Conservation (phyloP, 2,888 invertebrate genomes). For the Anticlea derivata region DNA sequence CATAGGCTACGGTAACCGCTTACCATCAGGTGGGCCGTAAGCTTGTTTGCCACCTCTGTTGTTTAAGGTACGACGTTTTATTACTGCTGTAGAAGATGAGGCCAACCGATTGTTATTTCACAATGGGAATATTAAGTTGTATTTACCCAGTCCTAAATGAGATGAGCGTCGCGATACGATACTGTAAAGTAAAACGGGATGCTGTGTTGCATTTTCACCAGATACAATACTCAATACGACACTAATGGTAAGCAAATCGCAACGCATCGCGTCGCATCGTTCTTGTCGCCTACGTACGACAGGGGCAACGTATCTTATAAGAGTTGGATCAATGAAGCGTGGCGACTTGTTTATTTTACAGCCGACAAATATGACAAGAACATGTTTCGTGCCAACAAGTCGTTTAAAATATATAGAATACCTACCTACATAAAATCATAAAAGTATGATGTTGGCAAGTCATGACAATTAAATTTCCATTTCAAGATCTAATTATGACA, state of each 20-base stretch:
- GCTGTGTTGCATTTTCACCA: too few relatives aligned
- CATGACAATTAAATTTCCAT: constrained; percentile 7
- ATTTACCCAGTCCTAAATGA: too few relatives aligned
- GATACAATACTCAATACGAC: too few relatives aligned
- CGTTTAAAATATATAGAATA: constrained; percentile 43
- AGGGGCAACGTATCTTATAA: background rate
- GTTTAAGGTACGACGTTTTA: constrained; percentile 52
- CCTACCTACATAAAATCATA: constrained; percentile 16
- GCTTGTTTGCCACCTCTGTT: too few relatives aligned
- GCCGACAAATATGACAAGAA: constrained; percentile 31
- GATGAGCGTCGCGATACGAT: too few relatives aligned
- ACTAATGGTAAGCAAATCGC: too few relatives aligned
- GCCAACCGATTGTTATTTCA: too few relatives aligned
- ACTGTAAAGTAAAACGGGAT: too few relatives aligned
- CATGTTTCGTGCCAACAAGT: constrained; percentile 44
- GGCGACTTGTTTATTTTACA: constrained; percentile 30
- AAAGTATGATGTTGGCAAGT: constrained; percentile 18
- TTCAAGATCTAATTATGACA: too few relatives aligned
- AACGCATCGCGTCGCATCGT: background rate
- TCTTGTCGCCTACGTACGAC: background rate
- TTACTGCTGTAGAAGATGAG: background rate
- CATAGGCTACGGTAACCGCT: too few relatives aligned
- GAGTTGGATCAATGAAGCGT: constrained; percentile 39
- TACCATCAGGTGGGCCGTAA: too few relatives aligned
- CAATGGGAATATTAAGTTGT: too few relatives aligned